Conservation (phyloP, 2,888 invertebrate species). For the Mechanitis mazaeus region DNA sequence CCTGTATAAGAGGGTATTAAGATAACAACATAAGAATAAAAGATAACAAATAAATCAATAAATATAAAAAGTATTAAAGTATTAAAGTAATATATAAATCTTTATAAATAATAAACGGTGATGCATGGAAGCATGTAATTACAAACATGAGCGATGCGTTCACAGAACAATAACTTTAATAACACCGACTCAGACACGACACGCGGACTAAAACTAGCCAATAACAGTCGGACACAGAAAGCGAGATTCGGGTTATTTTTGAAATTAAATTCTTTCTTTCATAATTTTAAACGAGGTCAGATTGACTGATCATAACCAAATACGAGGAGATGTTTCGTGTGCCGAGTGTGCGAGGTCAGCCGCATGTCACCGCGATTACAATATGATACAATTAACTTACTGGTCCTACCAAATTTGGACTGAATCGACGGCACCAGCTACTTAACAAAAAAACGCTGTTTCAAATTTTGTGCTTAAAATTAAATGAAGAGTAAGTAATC, state of each 20-base stretch:
- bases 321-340: constrained; percentile 44
- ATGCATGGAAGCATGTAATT: constrained; percentile 17
- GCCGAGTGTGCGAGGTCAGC: constrained; percentile 43
- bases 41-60: no score
- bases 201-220: constrained; percentile 11
- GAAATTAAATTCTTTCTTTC: constrained; percentile 16
- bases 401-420: constrained; percentile 61
- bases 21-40: no score
- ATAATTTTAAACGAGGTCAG: constrained; percentile 29
- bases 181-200: constrained; percentile 17
- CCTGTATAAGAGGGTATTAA: no score
- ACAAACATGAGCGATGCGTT: constrained; percentile 21
- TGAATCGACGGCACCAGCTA: constrained; percentile 15
- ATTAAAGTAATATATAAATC: no score
- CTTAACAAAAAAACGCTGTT: not conserved
- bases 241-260: constrained; percentile 8
- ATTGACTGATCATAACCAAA: constrained; percentile 51
- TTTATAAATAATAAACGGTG: constrained; percentile 4
- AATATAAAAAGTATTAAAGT: no score
- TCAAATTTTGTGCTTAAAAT: no score
- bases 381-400: constrained; percentile 58
- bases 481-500: no score
- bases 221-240: constrained; percentile 3
- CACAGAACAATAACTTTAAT: constrained; percentile 19
- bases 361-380: constrained; percentile 41